These are phyloP conservation scores for Panopea generosa DNA, from an alignment of 2,888 invertebrate species.

Conservation along the genomic window DNA sequence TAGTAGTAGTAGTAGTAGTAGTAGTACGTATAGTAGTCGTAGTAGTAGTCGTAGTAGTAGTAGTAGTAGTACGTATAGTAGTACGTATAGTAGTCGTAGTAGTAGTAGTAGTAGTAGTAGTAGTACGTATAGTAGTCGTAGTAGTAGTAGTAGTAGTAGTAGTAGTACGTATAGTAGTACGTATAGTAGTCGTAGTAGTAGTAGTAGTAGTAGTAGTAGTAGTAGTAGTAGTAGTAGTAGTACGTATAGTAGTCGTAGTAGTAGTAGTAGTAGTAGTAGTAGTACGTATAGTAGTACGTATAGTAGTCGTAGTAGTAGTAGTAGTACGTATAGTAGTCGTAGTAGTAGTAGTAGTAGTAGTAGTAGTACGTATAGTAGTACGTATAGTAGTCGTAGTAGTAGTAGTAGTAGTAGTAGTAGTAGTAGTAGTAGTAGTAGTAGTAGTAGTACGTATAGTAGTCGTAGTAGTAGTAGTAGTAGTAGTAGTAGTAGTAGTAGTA, in stretches of 20 bases:
- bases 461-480: conserved; percentile 16
- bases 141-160: conserved; percentile 17
- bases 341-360: not conserved
- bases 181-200: conserved; percentile 14
- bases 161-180: conserved; percentile 9
- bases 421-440: conserved; percentile 15
- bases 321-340: not conserved
- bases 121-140: conserved; percentile 18
- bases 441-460: conserved; percentile 12
- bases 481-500: not conserved
- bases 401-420: conserved; percentile 20
- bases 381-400: conserved; percentile 12
- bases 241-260: conserved; percentile 9
- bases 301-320: conserved; percentile 10
- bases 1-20: conserved; percentile 8
- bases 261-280: conserved; percentile 13
- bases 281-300: conserved; percentile 14
- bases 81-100: conserved; percentile 2
- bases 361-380: conserved; percentile 5
- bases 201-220: conserved; percentile 13
- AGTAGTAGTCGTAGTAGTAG: conserved; percentile 21
- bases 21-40: conserved; percentile 15
- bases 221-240: not conserved
- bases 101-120: conserved; percentile 20
- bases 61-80: conserved; percentile 9